Evolutionary conservation across 2,113 vertebrate genomes (phyloP), one percentile per base, ranked within the genome.

Genomic region (Rhea pennata): DNA sequence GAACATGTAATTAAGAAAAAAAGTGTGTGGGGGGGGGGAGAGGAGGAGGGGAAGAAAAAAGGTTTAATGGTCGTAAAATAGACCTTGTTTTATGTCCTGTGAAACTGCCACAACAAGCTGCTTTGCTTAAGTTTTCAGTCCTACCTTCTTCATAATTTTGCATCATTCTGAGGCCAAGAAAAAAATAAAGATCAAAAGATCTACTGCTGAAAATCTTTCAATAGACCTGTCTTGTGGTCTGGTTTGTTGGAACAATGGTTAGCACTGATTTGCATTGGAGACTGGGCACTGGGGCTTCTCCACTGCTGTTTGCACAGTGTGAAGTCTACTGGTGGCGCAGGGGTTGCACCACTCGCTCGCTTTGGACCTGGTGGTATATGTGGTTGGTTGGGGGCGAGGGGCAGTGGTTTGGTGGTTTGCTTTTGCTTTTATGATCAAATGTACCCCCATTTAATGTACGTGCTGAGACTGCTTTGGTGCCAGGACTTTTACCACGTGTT

Each of bases 401-500:
- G 13, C 17, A 20, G 65, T 27, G 42, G 42, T 67, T 67, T 67
- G 44, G 29, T 58, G 54, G 11, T 44, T 44, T 44, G 44, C 14
- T 58, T 46, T 67, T 48, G 46, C 31, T 22, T 20, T 31, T 46
- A 69, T 69, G 12, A 42, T 39, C 20, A 46, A 90, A 87, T 86
- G 93, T 92, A 75, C 90, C 65, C 24, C 61, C 65, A 39, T 88
- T 94, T 72, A 84, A 76, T 69, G 56, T 27, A 92, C 33, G 23
- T 88, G 94, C 85, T 81, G 84, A 84, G 70, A 89, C 40, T 78
- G 76, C 88, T 92, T 96, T 88, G 42, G 83, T 95, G 88, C 81
- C 95, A 95, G 76, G 90, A 97, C 70, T 86, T 95, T 72, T 93
- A 53, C 88, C 87, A 94, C 84, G 81, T 92, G 84, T 90, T 95